Conservation (phyloP, 2,113 vertebrate genomes). For the Petaurus breviceps region DNA sequence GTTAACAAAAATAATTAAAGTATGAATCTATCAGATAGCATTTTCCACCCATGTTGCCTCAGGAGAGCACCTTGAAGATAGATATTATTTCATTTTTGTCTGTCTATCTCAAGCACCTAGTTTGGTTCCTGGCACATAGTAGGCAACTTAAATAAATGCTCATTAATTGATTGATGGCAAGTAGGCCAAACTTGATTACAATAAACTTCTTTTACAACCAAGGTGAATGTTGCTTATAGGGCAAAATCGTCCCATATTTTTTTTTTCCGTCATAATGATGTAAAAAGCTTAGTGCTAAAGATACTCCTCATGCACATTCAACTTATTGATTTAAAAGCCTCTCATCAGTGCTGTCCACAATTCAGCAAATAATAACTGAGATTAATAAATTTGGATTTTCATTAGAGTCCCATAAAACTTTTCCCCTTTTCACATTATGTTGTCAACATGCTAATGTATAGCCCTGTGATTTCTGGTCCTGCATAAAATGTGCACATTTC, state of each 20-base stretch:
- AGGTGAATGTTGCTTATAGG: not conserved
- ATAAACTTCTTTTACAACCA: slow-evolving; percentile 28
- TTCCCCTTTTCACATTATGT: slow-evolving; percentile 44
- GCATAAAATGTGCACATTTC: slow-evolving; percentile 74
- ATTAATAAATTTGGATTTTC: slow-evolving; percentile 69
- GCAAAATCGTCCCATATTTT: not conserved
- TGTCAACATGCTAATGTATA: slow-evolving; percentile 56
- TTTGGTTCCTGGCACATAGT: not conserved
- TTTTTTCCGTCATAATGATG: slow-evolving; percentile 29
- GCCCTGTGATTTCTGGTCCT: slow-evolving; percentile 62
- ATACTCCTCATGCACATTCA: slow-evolving; percentile 49
- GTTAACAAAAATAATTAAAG: not conserved
- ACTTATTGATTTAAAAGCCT: slow-evolving; percentile 65
- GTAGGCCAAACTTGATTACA: not conserved
- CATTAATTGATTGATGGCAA: not conserved
- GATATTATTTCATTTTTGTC: not conserved
- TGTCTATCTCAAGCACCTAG: not conserved
- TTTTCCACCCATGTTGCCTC: not conserved
- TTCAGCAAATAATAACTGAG: slow-evolving; percentile 51
- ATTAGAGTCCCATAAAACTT: slow-evolving; percentile 56
- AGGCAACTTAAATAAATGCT: not conserved
- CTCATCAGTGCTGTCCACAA: slow-evolving; percentile 40
- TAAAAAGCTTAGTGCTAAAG: not conserved
- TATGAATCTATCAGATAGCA: not conserved
- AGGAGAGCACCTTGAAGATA: not conserved